These are phyloP conservation scores for Anoura caudifer DNA, from an alignment of 2,113 vertebrate genomes.

Conservation along the genomic window DNA sequence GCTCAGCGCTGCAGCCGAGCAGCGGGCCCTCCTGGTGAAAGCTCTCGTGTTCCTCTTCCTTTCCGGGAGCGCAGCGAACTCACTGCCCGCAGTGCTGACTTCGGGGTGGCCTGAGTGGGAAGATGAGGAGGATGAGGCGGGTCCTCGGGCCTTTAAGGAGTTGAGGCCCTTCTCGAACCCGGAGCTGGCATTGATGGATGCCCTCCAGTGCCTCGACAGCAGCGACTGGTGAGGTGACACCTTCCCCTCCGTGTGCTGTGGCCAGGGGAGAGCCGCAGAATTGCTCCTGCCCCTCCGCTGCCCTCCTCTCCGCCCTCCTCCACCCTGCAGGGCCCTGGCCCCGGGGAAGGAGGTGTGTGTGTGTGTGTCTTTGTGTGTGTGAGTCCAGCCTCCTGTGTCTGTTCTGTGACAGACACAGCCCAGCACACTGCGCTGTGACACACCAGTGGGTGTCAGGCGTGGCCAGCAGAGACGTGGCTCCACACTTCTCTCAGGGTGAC, in stretches of 20 bases:
- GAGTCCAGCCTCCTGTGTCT: neutral
- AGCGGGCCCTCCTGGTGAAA: neutral
- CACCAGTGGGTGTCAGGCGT: neutral
- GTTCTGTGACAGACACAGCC: neutral
- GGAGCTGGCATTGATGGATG: conserved; percentile 66
- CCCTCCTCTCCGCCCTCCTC: too few species aligned
- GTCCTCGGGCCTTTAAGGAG: neutral
- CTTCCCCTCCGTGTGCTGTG: neutral
- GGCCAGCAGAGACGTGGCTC: neutral
- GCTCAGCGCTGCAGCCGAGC: neutral
- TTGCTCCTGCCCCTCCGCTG: neutral
- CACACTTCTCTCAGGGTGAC: neutral
- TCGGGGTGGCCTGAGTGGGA: conserved; percentile 58
- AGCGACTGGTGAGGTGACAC: conserved; percentile 78
- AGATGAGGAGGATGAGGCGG: conserved; percentile 44
- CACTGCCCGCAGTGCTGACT: conserved; percentile 48
- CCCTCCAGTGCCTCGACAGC: conserved; percentile 67
- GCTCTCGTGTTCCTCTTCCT: fast-evolving
- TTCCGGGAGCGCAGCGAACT: conserved; percentile 61
- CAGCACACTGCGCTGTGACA: fast-evolving
- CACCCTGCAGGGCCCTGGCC: neutral
- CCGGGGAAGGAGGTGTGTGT: neutral
- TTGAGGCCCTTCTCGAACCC: conserved; percentile 69
- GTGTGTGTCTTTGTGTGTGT: too few species aligned
- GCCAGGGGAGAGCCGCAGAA: neutral